phyloP scores from a whole-genome alignment of 2,888 invertebrate species.

The Caenorhabditis sp. region DNA sequence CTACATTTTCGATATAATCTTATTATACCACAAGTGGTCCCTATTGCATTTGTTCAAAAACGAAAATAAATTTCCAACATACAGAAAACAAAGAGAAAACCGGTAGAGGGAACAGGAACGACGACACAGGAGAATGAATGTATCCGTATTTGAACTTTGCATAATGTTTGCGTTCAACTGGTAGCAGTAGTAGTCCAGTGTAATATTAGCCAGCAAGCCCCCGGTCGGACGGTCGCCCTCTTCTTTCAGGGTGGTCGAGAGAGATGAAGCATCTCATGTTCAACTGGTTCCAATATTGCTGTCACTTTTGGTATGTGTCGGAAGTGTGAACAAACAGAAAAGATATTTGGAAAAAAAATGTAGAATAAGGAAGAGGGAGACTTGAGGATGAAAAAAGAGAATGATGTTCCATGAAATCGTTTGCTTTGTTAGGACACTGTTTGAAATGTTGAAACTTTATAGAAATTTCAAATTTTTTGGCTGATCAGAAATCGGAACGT shows the following conservation, averaged over 20 bases:
- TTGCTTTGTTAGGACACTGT: slow-evolving; percentile 20
- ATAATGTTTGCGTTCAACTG: slow-evolving; percentile 63
- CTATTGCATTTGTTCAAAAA: slow-evolving; percentile 25
- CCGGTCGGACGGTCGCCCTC: slow-evolving; percentile 24
- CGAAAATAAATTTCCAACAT: slow-evolving; percentile 27
- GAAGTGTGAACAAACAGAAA: slow-evolving; percentile 59
- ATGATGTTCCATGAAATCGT: slow-evolving; percentile 46
- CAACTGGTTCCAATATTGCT: slow-evolving; percentile 44
- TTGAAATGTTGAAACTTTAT: neutral
- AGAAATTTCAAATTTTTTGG: neutral
- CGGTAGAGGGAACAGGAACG: slow-evolving; percentile 57
- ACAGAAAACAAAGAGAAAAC: slow-evolving; percentile 20
- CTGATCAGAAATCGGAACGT: slow-evolving; percentile 20
- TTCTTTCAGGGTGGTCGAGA: slow-evolving; percentile 53
- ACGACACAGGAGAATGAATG: slow-evolving; percentile 27
- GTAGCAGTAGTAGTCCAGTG: slow-evolving; percentile 60
- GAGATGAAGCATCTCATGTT: slow-evolving; percentile 55
- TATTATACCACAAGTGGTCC: slow-evolving; percentile 36
- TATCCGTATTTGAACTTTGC: slow-evolving; percentile 66
- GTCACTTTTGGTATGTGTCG: slow-evolving; percentile 54
- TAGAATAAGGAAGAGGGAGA: slow-evolving; percentile 14
- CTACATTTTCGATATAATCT: too few relatives aligned
- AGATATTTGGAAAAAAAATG: slow-evolving; percentile 13
- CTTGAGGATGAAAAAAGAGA: slow-evolving; percentile 37
- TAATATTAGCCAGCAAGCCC: slow-evolving; percentile 60